These are phyloP conservation scores for Epinotia bilunana DNA, from an alignment of 2,888 invertebrate genomes.

Conservation along the genomic window DNA sequence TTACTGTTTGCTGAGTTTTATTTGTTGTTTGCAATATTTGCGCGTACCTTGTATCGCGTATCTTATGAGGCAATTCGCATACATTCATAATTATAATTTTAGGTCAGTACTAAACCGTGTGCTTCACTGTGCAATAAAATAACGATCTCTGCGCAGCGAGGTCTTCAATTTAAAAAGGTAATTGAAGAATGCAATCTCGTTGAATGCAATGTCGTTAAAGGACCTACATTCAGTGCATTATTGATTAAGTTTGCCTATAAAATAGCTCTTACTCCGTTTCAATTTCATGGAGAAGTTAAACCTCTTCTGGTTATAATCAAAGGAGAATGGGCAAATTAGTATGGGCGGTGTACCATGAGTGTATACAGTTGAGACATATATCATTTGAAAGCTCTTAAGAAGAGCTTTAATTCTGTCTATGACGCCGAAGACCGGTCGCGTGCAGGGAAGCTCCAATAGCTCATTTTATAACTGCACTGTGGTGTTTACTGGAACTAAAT, in stretches of 20 bases:
- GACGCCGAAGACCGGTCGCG: no score
- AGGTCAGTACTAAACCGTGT: slow-evolving; percentile 30
- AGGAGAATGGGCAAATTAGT: no score
- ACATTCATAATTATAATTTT: slow-evolving; percentile 40
- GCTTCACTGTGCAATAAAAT: slow-evolving; percentile 13
- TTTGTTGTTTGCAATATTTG: slow-evolving; percentile 33
- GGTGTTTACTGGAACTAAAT: no score
- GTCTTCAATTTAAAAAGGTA: slow-evolving; percentile 21
- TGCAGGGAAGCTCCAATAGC: no score
- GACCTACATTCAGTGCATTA: slow-evolving; percentile 1
- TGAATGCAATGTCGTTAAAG: slow-evolving; percentile 27
- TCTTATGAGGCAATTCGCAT: slow-evolving; percentile 38
- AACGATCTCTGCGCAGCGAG: slow-evolving; percentile 5
- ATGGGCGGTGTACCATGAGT: no score
- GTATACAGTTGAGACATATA: no score
- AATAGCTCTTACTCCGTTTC: slow-evolving; percentile 15
- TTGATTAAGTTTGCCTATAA: slow-evolving; percentile 29
- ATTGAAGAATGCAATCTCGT: slow-evolving; percentile 37
- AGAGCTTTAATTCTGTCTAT: no score
- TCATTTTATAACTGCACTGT: no score
- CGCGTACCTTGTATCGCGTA: slow-evolving; percentile 30
- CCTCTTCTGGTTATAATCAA: slow-evolving; percentile 9
- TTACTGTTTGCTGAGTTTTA: slow-evolving; percentile 29
- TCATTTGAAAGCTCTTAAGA: no score
- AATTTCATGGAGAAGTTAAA: slow-evolving; percentile 9